These are phyloP conservation scores for Ceratina australensis DNA, from an alignment of 1,140 invertebrate genomes.

Conservation along the genomic window DNA sequence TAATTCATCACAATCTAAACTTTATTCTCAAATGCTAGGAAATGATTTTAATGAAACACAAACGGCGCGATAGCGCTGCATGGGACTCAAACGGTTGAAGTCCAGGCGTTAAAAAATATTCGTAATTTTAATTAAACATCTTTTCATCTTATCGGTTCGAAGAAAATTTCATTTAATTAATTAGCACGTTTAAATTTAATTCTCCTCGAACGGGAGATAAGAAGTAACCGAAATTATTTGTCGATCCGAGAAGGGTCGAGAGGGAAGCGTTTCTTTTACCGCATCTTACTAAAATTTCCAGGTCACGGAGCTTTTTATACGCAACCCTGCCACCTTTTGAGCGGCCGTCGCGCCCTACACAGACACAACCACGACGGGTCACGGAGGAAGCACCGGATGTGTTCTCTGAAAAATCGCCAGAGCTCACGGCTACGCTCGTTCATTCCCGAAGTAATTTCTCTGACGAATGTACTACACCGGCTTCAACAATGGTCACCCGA, in stretches of 20 bases:
- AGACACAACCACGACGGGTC: conserved; percentile 25
- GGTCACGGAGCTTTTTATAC: conserved; percentile 43
- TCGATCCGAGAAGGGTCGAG: conserved; percentile 22
- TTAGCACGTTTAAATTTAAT: not conserved
- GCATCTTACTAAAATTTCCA: conserved; percentile 47
- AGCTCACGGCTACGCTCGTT: not conserved
- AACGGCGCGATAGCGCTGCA: no score
- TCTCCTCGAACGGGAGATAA: not conserved
- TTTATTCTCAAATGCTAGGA: no score
- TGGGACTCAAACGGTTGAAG: no score
- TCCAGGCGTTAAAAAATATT: not conserved
- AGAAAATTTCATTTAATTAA: conserved; percentile 6
- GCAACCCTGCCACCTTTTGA: conserved; percentile 28
- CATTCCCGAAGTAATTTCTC: conserved; percentile 41
- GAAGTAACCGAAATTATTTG: conserved; percentile 25
- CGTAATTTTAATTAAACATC: not conserved
- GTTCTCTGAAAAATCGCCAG: conserved; percentile 57
- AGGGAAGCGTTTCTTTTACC: conserved; percentile 27
- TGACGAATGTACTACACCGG: conserved; percentile 47
- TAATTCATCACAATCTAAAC: no score
- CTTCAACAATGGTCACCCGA: conserved; percentile 42
- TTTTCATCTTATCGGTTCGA: not conserved
- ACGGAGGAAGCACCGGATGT: conserved; percentile 43
- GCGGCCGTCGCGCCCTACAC: conserved; percentile 43
- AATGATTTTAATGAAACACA: no score